Conservation (phyloP, 1,140 invertebrate species). For the Euwallacea fornicatus region DNA sequence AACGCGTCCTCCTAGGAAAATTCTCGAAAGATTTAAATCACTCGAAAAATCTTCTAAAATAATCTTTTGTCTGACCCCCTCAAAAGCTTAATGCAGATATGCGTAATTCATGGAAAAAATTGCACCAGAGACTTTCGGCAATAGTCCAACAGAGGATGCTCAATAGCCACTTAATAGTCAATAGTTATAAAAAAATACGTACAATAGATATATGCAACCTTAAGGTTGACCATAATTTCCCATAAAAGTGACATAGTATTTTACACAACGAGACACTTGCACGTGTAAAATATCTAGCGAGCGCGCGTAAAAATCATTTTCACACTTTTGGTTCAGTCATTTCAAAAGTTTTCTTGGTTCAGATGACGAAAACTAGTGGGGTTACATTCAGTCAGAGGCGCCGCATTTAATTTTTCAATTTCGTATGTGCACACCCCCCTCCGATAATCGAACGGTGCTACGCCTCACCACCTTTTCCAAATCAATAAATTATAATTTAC, state of each 20-base stretch:
- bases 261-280: constrained; percentile 37
- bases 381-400: constrained; percentile 6
- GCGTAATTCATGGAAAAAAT: not conserved
- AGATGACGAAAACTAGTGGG: constrained; percentile 13
- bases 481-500: not conserved
- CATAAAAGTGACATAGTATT: constrained; percentile 51
- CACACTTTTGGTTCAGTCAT: constrained; percentile 33
- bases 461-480: not conserved
- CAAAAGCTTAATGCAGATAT: not conserved
- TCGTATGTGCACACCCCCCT: too few species aligned
- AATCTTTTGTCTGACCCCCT: not conserved
- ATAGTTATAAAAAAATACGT: constrained; percentile 47
- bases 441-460: not conserved
- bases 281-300: constrained; percentile 35
- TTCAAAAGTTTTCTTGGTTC: constrained; percentile 31
- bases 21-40: too few species aligned
- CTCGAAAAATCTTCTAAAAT: not conserved
- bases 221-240: constrained; percentile 47
- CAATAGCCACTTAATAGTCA: constrained; percentile 48
- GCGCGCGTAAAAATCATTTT: constrained; percentile 33
- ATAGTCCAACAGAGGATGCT: not conserved
- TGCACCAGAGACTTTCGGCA: not conserved
- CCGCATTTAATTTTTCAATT: not conserved
- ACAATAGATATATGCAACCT: constrained; percentile 45
- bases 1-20: constrained; percentile 6